Conservation (phyloP, 1,140 invertebrate genomes). For the Asobara japonica region DNA sequence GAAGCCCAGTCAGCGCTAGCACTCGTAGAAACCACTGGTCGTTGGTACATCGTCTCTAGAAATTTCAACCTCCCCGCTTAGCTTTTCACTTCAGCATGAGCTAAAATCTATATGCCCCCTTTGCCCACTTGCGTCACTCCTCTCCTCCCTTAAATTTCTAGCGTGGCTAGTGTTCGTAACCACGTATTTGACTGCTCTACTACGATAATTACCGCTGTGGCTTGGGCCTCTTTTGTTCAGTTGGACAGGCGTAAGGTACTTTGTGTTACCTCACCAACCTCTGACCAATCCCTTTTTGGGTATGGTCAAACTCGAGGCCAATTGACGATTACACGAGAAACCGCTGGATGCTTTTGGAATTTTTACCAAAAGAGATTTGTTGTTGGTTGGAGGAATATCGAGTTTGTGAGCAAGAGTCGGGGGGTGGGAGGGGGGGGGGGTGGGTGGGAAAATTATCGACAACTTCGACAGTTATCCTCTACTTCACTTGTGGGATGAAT, state of each 20-base stretch:
- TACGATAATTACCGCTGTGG: conserved; percentile 11
- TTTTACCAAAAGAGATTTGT: too few relatives aligned
- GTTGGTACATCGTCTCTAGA: conserved; percentile 8
- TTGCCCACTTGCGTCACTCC: conserved; percentile 9
- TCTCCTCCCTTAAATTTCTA: not conserved
- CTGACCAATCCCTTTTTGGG: not conserved
- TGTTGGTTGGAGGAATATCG: not conserved
- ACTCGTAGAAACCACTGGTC: conserved; percentile 14
- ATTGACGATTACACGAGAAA: conserved; percentile 4
- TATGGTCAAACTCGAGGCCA: conserved; percentile 7
- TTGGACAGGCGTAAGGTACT: conserved; percentile 5
- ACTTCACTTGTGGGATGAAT: too few relatives aligned
- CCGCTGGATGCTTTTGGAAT: not conserved
- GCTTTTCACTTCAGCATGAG: not conserved
- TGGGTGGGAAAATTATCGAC: too few relatives aligned
- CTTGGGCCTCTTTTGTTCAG: not conserved
- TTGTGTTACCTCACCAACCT: not conserved
- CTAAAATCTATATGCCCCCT: not conserved
- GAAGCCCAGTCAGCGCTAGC: conserved; percentile 32
- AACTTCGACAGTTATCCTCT: too few relatives aligned
- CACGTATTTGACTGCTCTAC: conserved; percentile 13
- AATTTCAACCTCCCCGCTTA: not conserved
- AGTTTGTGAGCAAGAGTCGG: not conserved
- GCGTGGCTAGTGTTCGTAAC: not conserved
- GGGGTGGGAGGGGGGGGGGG: too few relatives aligned